Evolutionary conservation across 1,140 invertebrate genomes (phyloP).

Genomic region (Euwallacea fornicatus): DNA sequence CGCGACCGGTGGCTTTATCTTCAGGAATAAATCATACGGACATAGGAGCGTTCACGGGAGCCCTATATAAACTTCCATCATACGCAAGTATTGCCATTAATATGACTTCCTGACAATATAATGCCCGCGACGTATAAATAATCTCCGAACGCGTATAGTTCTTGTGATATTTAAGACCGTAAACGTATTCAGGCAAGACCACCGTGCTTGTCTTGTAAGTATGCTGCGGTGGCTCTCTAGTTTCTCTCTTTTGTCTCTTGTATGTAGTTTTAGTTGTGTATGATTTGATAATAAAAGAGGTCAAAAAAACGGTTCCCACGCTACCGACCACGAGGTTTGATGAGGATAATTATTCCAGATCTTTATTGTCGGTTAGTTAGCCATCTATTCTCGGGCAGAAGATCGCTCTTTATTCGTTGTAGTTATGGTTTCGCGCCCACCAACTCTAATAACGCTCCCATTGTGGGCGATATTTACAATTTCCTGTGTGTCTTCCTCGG

Average conservation of each 20-base stretch:
- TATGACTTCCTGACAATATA: conserved; percentile 33
- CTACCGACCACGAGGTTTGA: no score
- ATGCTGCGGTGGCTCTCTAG: neutral
- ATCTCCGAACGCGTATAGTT: conserved; percentile 25
- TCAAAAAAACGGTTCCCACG: no score
- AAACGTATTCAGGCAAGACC: conserved; percentile 20
- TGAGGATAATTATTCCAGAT: conserved; percentile 14
- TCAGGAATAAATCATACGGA: conserved; percentile 13
- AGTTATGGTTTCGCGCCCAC: conserved; percentile 31
- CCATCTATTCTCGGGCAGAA: conserved; percentile 22
- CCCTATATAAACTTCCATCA: conserved; percentile 28
- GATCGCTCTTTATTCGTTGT: conserved; percentile 21
- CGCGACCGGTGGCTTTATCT: conserved; percentile 11
- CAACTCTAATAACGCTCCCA: conserved; percentile 14
- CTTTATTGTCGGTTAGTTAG: conserved; percentile 28
- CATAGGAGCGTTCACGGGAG: conserved; percentile 20
- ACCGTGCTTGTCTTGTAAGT: conserved; percentile 15
- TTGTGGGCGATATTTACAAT: conserved; percentile 33
- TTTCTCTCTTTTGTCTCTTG: neutral
- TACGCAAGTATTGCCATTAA: conserved; percentile 7
- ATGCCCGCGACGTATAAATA: conserved; percentile 29
- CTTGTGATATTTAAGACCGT: conserved; percentile 29
- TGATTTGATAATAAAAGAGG: neutral
- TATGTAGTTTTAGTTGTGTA: neutral
- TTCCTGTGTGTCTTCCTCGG: conserved; percentile 30